Conservation (phyloP, 2,888 invertebrate genomes). For the Apamea anceps region DNA sequence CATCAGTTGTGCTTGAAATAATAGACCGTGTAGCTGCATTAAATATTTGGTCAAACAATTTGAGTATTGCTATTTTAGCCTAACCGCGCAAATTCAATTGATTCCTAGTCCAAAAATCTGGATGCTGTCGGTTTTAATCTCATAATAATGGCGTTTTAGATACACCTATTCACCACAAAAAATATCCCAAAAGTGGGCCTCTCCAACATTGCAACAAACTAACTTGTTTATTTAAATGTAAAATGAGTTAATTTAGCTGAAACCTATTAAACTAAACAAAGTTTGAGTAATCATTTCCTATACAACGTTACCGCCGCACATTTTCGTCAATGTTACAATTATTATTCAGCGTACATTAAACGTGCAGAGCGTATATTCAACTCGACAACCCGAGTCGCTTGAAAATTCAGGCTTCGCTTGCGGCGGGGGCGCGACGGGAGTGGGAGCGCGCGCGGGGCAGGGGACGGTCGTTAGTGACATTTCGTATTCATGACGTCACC, state of each 20-base stretch:
- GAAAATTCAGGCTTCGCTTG: conserved; percentile 86
- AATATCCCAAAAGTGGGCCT: not conserved
- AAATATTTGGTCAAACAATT: not conserved
- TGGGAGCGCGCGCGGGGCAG: conserved; percentile 64
- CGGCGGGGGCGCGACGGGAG: conserved; percentile 64
- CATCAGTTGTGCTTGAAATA: not conserved
- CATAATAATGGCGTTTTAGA: not conserved
- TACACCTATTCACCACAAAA: not conserved
- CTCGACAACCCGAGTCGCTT: conserved; percentile 80
- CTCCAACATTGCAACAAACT: not conserved
- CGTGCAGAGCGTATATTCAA: conserved; percentile 69
- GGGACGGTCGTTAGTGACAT: conserved; percentile 89
- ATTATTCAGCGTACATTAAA: conserved; percentile 70
- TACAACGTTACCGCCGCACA: conserved; percentile 58
- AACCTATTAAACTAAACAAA: conserved; percentile 56
- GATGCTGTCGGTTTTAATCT: not conserved
- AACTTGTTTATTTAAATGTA: conserved; percentile 7
- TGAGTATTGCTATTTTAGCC: not conserved
- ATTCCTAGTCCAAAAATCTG: not conserved
- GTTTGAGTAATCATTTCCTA: conserved; percentile 59
- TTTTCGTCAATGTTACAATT: conserved; percentile 70
- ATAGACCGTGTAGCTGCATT: not conserved
- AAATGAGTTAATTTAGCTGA: conserved; percentile 45
- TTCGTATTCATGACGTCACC: conserved; percentile 90
- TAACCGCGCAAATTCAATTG: not conserved